Base-by-base conservation (phyloP, 1,140 invertebrate species). In the Pseudobourletiella spinata region DNA sequence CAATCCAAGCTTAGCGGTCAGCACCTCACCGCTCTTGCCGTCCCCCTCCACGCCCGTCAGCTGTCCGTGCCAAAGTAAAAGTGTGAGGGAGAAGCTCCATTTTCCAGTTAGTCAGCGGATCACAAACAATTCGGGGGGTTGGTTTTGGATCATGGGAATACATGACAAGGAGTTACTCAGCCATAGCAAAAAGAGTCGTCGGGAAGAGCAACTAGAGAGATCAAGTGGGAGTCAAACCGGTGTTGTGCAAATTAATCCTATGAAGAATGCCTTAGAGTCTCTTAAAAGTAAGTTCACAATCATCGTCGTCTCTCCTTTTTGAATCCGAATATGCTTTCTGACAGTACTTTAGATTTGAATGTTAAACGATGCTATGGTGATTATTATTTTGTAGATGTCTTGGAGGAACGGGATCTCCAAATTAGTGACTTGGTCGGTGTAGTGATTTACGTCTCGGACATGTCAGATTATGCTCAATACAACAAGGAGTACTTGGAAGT, bases 91-190 rank as follows among this genome's bases (percentile, higher is more conserved):
- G 58, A 63, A 54, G 24, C 25, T 58, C 52, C 25, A 28, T n/a
- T 63, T 68, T 57, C 63, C 60, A 20, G 59, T 63, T 39, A 42
- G 54, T 50, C 57, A 59, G 57, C 61, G 58, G 16, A 51, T 61
- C 15, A 69, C 60, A 39, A 50, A 28, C 20, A 89, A 81, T 78
- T 75, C 75, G 78, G 80, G 81, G 48, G 88, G 88, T 39, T 91
- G 88, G 88, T 81, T 83, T 73, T 91, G 86, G 82, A 82, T 90
- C 61, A 85, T 86, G 20, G 86, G 86, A 42, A 82, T 90, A 44
- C 79, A 83, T 61, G 87, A 81, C 18, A 50, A 39, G 4, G 52
- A 55, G 78, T 20, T 54, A 16, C 11, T 30, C 29, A n/a, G 46
- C 24, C 16, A n/a, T 11, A n/a, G 24, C 22, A 22, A 52, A 26